A percentile compares a stretch with the other conserved stretches of the same genome.
These are phyloP conservation scores for Macrotis lagotis DNA, from an alignment of 2,113 vertebrate species.

Conservation along the genomic window DNA sequence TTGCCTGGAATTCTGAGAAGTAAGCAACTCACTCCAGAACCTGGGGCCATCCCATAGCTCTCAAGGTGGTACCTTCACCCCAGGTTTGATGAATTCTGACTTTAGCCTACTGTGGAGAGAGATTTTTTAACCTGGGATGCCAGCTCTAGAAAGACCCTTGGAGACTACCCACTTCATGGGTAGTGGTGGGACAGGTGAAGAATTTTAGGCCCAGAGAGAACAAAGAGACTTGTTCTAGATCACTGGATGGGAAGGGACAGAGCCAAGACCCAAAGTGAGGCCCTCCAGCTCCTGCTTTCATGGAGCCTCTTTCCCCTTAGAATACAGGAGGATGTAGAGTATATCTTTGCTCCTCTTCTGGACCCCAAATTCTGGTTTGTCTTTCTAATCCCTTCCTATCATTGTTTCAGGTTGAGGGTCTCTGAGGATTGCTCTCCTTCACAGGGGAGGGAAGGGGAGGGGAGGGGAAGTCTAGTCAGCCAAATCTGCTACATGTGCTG, in stretches of 20 bases:
- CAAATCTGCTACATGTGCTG: not conserved
- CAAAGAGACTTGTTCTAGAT: not conserved
- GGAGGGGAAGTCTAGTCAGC: constrained; percentile 16
- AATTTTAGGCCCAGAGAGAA: not conserved
- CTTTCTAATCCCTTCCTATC: not conserved
- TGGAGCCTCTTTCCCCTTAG: not conserved
- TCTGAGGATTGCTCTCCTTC: too few relatives aligned
- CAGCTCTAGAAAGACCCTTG: not conserved
- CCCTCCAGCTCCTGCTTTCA: not conserved
- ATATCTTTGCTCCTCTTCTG: not conserved
- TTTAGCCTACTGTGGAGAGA: not conserved
- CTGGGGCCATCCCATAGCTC: not conserved
- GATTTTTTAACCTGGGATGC: not conserved
- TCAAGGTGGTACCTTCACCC: not conserved
- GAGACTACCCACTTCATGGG: not conserved
- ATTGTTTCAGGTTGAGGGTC: not conserved
- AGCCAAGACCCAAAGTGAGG: not conserved
- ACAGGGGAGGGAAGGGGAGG: too few relatives aligned
- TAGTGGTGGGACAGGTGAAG: too few relatives aligned
- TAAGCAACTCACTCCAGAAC: not conserved
- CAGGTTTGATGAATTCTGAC: not conserved
- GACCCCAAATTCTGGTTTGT: not conserved
- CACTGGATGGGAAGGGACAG: not conserved
- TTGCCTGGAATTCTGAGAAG: not conserved
- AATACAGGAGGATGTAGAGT: not conserved